Evolutionary conservation across 2,113 vertebrate species (phyloP), one percentile per base, ranked within the genome.

Genomic region (Chloebia gouldiae): DNA sequence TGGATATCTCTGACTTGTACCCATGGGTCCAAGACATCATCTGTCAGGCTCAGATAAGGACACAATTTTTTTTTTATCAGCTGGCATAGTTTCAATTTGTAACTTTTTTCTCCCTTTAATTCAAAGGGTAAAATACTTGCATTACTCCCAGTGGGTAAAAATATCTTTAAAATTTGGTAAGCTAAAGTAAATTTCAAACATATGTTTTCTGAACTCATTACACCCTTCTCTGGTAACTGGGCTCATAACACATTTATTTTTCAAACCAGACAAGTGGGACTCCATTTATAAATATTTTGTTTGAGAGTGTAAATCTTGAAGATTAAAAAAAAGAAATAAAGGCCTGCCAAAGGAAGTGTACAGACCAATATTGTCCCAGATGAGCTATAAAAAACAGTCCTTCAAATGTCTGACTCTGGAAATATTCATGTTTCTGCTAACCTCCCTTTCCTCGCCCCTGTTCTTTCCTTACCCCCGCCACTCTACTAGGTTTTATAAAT

Each of bases 121-220:
- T 75, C 64, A 53, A 86, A 88, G 24, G 40, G 88, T 59, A 84
- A 96, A 96, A 33, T 2, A 44, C 75, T 96, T 94, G 30, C 33
- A 39, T 89, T 95, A 86, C 50, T 70, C 86, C 86, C 56, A 93
- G 56, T 91, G 70, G 88, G 86, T 78, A 96, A 90, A 86, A 95
- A 47, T 90, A 63, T 59, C 94, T 88, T 80, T 93, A 95, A 97
- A 97, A 97, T 84, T 95, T 97, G 49, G 72, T 97, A 96, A 92
- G 63, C 81, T 80, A 93, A 96, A 96, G 80, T 96, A 97, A 98
- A 97, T 96, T 97, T 86, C 73, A 95, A 96, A 88, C 63, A 90
- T 77, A 83, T 79, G 49, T 71, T 96, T 95, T 91, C 51, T 61
- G 78, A 95, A 85, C 76, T 96, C 93, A 90, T 81, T 91, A 65